Conservation (phyloP, 1,140 invertebrate species). For the Leptopilina clavipes region DNA sequence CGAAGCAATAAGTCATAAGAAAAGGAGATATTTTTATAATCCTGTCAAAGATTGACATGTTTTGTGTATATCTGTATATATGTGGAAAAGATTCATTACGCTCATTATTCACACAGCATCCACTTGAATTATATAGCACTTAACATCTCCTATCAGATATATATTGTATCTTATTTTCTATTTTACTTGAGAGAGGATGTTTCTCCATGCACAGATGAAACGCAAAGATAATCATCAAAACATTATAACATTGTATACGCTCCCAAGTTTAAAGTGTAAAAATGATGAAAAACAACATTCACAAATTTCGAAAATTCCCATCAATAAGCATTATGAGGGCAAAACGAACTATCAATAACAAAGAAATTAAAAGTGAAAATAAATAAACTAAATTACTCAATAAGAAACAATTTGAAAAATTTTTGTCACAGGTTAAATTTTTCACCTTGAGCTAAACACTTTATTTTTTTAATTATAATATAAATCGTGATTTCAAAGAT, state of each 20-base stretch:
- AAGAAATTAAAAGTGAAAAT: no score
- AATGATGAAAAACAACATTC: background rate
- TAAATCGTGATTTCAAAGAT: no score
- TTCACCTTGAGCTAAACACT: no score
- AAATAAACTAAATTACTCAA: no score
- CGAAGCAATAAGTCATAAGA: background rate
- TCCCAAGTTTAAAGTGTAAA: background rate
- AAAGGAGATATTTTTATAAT: background rate
- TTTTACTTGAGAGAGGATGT: background rate
- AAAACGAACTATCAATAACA: no score
- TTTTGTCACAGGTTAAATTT: no score
- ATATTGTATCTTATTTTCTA: slow-evolving; percentile 20
- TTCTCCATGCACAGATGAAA: background rate
- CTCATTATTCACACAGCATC: slow-evolving; percentile 8
- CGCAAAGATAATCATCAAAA: background rate
- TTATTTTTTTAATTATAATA: background rate
- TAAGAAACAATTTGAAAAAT: no score
- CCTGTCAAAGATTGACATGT: background rate
- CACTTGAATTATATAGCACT: background rate
- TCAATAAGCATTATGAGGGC: no score
- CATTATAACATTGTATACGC: background rate
- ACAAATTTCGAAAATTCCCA: no score
- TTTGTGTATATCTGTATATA: background rate
- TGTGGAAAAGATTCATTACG: background rate
- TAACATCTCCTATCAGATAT: slow-evolving; percentile 8